Conservation (phyloP, 64 coral and sea anemone genomes). For the Dendronephthya gigantea region DNA sequence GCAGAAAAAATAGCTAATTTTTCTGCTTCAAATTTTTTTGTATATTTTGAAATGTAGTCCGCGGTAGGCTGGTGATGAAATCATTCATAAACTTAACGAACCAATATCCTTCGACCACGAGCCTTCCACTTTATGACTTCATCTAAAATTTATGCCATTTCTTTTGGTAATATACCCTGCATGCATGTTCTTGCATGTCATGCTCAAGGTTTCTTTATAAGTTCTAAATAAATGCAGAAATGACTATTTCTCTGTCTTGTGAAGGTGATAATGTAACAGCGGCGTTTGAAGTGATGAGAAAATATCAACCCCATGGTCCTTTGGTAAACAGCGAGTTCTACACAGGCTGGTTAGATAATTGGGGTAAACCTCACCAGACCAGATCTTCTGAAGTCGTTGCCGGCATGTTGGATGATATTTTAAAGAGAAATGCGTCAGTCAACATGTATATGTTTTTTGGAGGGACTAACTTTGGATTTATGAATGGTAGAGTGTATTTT, state of each 20-base stretch:
- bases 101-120: too few species aligned
- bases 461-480: conserved; percentile 85
- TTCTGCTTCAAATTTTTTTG: too few species aligned
- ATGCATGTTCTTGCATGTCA: too few species aligned
- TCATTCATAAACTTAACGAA: too few species aligned
- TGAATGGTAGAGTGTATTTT: conserved; percentile 50
- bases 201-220: too few species aligned
- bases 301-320: conserved; percentile 60
- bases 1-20: too few species aligned
- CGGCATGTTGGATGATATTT: conserved; percentile 61
- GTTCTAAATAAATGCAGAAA: neutral
- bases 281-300: conserved; percentile 49
- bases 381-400: conserved; percentile 35
- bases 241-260: neutral
- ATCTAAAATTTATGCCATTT: too few species aligned
- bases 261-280: conserved; percentile 22
- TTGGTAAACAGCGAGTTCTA: conserved; percentile 81
- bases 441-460: conserved; percentile 93
- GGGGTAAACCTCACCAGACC: conserved; percentile 52
- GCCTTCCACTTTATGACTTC: too few species aligned
- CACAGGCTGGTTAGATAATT: conserved; percentile 74
- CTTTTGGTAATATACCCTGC: too few species aligned
- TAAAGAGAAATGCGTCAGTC: conserved; percentile 72
- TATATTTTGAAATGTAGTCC: too few species aligned
- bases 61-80: too few species aligned